Conservation (phyloP, 2,797 vertebrate genomes). For the Catharus ustulatus region DNA sequence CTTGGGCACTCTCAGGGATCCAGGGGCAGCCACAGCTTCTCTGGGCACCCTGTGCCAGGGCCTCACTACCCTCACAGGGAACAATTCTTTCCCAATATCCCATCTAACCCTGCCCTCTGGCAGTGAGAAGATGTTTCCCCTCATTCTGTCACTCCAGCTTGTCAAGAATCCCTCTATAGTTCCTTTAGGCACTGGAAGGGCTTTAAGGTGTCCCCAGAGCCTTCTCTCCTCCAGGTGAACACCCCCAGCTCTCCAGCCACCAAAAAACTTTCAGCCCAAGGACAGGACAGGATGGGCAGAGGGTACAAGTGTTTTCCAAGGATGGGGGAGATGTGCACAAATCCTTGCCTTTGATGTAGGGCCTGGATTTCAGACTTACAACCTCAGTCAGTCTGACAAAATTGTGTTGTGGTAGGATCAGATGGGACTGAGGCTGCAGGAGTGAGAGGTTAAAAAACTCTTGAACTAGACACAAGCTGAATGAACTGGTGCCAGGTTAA, state of each 20-base stretch:
- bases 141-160: neutral
- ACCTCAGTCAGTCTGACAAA: neutral
- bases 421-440: neutral
- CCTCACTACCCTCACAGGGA: accelerated
- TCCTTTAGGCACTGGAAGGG: neutral
- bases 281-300: neutral
- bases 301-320: neutral
- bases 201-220: neutral
- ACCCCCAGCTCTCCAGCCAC: neutral
- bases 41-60: neutral
- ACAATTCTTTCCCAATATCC: accelerated
- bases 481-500: constrained; percentile 5
- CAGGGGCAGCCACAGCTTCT: neutral
- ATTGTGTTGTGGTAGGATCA: accelerated
- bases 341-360: neutral
- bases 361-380: neutral
- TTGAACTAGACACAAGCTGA: neutral
- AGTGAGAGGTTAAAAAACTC: neutral
- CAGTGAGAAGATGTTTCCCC: neutral
- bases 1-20: neutral
- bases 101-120: neutral
- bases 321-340: neutral
- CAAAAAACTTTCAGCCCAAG: neutral
- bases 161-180: too few relatives aligned
- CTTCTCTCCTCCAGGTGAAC: neutral